Evolutionary conservation across 2,888 invertebrate species (phyloP).

Genomic region (Mesorhabditis spiculigera): DNA sequence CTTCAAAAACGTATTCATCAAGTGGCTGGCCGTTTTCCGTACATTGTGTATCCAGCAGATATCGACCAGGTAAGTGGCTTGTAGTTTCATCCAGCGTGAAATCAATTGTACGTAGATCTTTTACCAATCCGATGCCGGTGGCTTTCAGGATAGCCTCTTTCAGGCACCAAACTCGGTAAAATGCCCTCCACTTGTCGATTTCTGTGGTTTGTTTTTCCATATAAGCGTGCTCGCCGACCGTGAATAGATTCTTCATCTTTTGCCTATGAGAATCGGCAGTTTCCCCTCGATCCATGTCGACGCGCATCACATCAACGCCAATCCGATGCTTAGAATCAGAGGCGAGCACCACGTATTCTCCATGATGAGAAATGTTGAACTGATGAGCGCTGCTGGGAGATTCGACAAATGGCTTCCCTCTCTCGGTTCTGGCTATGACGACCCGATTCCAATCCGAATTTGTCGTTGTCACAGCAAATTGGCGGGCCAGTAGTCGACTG

Average conservation of each 20-base stretch:
- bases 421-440: conserved; percentile 37
- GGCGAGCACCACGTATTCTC: conserved; percentile 51
- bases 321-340: conserved; percentile 12
- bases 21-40: conserved; percentile 27
- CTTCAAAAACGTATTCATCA: conserved; percentile 51
- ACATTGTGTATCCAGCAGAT: conserved; percentile 27
- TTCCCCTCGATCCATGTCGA: conserved; percentile 37
- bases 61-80: conserved; percentile 35
- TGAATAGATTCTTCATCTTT: conserved; percentile 24
- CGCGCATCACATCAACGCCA: conserved; percentile 56
- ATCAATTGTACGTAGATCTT: conserved; percentile 46
- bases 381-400: conserved; percentile 18
- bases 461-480: conserved; percentile 17
- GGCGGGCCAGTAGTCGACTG: conserved; percentile 39
- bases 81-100: conserved; percentile 35
- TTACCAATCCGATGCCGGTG: conserved; percentile 52
- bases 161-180: conserved; percentile 53
- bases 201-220: conserved; percentile 40
- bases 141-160: conserved; percentile 58
- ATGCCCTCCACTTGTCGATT: conserved; percentile 35
- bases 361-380: conserved; percentile 57
- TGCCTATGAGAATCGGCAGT: conserved; percentile 21
- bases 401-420: conserved; percentile 52
- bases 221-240: conserved; percentile 32
- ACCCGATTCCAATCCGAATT: conserved; percentile 39